Evolutionary conservation across 1,140 invertebrate genomes (phyloP), one percentile per base, ranked within the genome.

Genomic region (Philotrypesis tridentata): DNA sequence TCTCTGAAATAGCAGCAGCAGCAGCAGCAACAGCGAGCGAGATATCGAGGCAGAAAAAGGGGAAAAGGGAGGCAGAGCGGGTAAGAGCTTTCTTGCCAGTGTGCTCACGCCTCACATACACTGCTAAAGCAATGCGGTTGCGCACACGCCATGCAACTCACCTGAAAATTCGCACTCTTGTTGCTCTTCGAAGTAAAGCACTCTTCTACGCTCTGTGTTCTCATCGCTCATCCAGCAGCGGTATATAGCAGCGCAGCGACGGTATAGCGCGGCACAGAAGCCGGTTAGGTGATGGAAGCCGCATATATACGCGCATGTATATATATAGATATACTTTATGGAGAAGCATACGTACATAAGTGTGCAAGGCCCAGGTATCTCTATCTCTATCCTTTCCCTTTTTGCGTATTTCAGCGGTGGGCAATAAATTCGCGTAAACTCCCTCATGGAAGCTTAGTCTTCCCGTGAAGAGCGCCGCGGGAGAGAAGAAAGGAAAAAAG

Each of bases 391-490:
- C 29, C 63, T 29, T 63, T 67, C 43, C 80, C 74, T 12, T 84
- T 81, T 84, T 77, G 83, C 83, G 85, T 81, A 85, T 81, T 85
- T 85, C 72, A 84, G 76, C 48, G 67, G 79, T 60, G 48, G 77
- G 77, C 80, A 80, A 85, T 85, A 85, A 85, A 85, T 85, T 84
- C 83, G 17, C 40, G 81, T 82, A 71, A 83, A 82, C 83, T 85
- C 83, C 82, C 80, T 81, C 82, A 75, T 76, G 82, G 70, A 80
- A 83, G 82, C 78, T 82, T 83, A 84, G 73, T 84, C 84, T 84
- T 83, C 70, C 48, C 21, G 74, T 61, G 14, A 61, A 63, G 43
- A 79, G 29, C 11, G 29, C 67, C 25, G 17, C 29, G n/a, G 27
- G 77, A 80, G 55, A 68, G 25, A 65, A 21, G 17, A 48, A 31